These are phyloP conservation scores for Archivesica marissinica DNA, from an alignment of 1,140 invertebrate species.

Conservation along the genomic window DNA sequence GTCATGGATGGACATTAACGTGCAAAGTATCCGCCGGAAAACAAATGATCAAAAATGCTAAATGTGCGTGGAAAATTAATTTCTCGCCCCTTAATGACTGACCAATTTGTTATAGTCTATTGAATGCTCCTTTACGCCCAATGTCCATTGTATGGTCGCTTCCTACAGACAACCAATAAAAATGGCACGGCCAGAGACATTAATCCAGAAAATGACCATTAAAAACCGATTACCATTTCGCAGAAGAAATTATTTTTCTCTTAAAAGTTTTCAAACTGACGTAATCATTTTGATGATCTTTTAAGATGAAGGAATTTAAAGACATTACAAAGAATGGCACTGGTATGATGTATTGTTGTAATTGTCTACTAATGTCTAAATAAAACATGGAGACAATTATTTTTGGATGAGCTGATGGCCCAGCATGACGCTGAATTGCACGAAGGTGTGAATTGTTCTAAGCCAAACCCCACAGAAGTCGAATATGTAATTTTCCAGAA, in stretches of 20 bases:
- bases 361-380: slow-evolving; percentile 36
- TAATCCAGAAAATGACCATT: slow-evolving; percentile 42
- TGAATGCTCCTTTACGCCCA: slow-evolving; percentile 17
- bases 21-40: not conserved
- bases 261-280: slow-evolving; percentile 1
- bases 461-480: not conserved
- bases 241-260: not conserved
- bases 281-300: slow-evolving; percentile 34
- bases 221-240: slow-evolving; percentile 33
- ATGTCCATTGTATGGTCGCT: not conserved
- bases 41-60: not conserved
- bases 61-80: slow-evolving; percentile 44
- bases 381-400: slow-evolving; percentile 39
- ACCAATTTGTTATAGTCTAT: slow-evolving; percentile 33
- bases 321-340: not conserved
- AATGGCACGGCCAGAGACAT: not conserved
- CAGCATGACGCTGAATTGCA: slow-evolving; percentile 12
- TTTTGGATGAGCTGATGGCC: not conserved
- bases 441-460: slow-evolving; percentile 5
- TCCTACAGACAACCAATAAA: slow-evolving; percentile 23
- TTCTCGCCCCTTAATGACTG: slow-evolving; percentile 24
- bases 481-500: not conserved
- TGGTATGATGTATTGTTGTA: slow-evolving; percentile 18
- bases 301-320: slow-evolving; percentile 19
- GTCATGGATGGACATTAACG: not conserved